Percentiles rank a stretch among this genome's conserved stretches.
phyloP scores from a whole-genome alignment of 2,888 invertebrate species.

The Thera obeliscata region DNA sequence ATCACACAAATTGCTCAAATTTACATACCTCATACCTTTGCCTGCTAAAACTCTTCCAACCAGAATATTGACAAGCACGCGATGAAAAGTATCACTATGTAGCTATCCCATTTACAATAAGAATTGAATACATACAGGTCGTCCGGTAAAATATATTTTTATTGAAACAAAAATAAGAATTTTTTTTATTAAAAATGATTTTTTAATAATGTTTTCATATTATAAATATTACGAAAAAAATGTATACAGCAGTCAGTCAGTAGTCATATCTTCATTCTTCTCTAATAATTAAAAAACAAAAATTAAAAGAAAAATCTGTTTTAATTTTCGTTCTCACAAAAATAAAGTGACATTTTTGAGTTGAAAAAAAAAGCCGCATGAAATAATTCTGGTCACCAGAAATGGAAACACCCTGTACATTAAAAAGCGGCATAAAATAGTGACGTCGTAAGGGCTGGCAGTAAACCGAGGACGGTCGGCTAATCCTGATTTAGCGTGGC shows the following conservation, averaged over 20 bases:
- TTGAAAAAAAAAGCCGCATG: no score
- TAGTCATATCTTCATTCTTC: no score
- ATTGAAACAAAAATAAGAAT: not conserved
- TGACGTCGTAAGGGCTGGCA: slow-evolving; percentile 59
- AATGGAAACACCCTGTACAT: slow-evolving; percentile 40
- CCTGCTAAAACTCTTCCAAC: slow-evolving; percentile 34
- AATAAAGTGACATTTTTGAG: no score
- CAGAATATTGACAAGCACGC: slow-evolving; percentile 36
- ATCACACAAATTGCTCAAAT: slow-evolving; percentile 26
- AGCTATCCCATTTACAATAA: slow-evolving; percentile 57
- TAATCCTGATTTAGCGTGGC: slow-evolving; percentile 82
- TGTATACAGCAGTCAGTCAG: no score
- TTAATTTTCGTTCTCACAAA: no score
- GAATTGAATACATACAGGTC: slow-evolving; percentile 36
- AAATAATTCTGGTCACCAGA: not conserved
- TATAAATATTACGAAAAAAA: no score
- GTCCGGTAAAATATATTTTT: not conserved
- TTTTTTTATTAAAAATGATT: no score
- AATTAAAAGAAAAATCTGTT: no score
- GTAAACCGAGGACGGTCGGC: slow-evolving; percentile 73
- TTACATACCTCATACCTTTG: slow-evolving; percentile 37
- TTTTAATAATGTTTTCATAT: no score
- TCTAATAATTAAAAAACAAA: no score
- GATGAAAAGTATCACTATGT: slow-evolving; percentile 25
- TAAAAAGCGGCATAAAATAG: slow-evolving; percentile 70